Evolutionary conservation across 2,797 vertebrate species (phyloP).

Genomic region (Gorsachius magnificus): DNA sequence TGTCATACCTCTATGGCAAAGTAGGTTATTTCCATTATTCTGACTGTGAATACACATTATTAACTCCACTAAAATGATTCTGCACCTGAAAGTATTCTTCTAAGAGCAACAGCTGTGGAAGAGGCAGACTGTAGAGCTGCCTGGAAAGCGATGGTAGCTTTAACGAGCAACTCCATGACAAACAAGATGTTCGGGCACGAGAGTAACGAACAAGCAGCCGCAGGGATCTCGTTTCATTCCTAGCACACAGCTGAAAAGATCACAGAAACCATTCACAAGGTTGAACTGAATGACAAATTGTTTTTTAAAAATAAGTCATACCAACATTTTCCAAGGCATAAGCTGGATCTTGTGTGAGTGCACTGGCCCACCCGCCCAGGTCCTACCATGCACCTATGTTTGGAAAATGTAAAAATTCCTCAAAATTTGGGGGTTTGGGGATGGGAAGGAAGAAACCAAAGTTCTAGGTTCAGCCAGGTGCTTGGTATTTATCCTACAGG

Average conservation of each 20-base stretch:
- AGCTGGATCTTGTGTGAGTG: background rate
- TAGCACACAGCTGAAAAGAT: background rate
- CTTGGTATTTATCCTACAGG: background rate
- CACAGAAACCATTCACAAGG: background rate
- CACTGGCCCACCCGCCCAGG: background rate
- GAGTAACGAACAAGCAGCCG: background rate
- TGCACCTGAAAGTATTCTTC: background rate
- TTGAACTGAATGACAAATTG: background rate
- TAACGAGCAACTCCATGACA: background rate
- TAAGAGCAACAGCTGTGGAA: rapidly evolving
- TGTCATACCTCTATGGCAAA: background rate
- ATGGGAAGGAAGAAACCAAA: background rate
- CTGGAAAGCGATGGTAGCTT: background rate
- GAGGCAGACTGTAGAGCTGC: background rate
- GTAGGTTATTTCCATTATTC: background rate
- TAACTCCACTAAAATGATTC: background rate
- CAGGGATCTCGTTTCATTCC: background rate
- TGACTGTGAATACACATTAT: background rate
- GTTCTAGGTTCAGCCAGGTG: background rate
- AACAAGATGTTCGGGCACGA: background rate
- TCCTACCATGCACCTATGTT: background rate
- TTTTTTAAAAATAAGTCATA: background rate
- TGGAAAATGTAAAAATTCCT: background rate
- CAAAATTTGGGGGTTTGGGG: background rate
- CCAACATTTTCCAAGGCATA: background rate